Percentiles rank a stretch among this genome's conserved stretches.
These are phyloP conservation scores for Eilema caniola DNA, from an alignment of 2,888 invertebrate genomes.

Conservation along the genomic window DNA sequence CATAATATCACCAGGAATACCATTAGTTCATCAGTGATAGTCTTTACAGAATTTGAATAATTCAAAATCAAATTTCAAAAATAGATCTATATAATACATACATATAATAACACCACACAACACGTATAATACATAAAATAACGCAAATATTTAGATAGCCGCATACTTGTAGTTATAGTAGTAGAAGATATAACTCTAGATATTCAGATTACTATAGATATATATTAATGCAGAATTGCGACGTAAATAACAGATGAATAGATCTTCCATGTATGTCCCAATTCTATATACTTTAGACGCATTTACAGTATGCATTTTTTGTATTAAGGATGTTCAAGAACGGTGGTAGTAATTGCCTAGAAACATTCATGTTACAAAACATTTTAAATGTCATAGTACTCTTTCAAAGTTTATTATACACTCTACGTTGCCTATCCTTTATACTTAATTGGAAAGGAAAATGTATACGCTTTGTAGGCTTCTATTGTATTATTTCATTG, in stretches of 20 bases:
- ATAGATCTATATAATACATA: not conserved
- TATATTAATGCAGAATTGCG: too few relatives aligned
- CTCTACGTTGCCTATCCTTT: slow-evolving; percentile 8
- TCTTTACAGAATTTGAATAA: not conserved
- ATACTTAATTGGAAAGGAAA: slow-evolving; percentile 21
- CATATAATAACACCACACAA: too few relatives aligned
- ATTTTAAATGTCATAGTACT: slow-evolving; percentile 22
- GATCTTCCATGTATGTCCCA: too few relatives aligned
- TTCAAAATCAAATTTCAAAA: not conserved
- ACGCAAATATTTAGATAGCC: too few relatives aligned
- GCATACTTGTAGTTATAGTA: too few relatives aligned
- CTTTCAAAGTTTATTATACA: slow-evolving; percentile 18
- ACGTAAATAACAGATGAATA: too few relatives aligned
- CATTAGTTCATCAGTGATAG: not conserved
- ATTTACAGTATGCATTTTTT: not conserved
- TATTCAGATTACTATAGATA: too few relatives aligned
- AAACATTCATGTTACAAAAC: slow-evolving; percentile 14
- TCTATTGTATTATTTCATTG: not conserved
- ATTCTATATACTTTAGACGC: too few relatives aligned
- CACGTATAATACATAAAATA: too few relatives aligned
- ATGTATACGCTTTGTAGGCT: not conserved
- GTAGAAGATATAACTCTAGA: too few relatives aligned
- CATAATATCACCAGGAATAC: not conserved
- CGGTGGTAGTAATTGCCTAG: slow-evolving; percentile 1
- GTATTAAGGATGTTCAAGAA: not conserved